Percentiles rank a stretch among this genome's conserved stretches.
phyloP scores from a whole-genome alignment of 2,888 invertebrate species.

The Amblyjoppa fuscipennis region DNA sequence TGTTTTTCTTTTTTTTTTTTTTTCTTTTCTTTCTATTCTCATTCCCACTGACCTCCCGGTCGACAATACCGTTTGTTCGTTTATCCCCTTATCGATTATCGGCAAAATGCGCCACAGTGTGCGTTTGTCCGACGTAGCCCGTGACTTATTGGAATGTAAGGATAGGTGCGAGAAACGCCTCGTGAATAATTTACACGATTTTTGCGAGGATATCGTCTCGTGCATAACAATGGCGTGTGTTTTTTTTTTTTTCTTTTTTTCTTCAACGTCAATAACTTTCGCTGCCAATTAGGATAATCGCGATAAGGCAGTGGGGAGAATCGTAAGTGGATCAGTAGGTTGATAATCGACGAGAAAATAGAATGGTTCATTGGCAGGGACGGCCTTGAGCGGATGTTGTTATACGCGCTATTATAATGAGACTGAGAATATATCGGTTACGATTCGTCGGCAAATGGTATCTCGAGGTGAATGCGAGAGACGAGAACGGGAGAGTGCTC shows the following conservation, averaged over 20 bases:
- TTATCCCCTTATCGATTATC: slow-evolving; percentile 29
- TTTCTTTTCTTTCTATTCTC: slow-evolving; percentile 4
- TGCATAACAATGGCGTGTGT: slow-evolving; percentile 29
- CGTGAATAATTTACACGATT: slow-evolving; percentile 73
- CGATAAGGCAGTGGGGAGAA: slow-evolving; percentile 18
- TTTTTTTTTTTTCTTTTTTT: not conserved
- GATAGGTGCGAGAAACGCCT: slow-evolving; percentile 64
- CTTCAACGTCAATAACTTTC: slow-evolving; percentile 73
- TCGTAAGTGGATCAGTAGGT: slow-evolving; percentile 62
- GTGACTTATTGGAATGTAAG: slow-evolving; percentile 72
- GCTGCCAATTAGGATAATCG: slow-evolving; percentile 70
- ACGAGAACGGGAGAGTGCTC: slow-evolving; percentile 14
- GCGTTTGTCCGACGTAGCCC: not conserved
- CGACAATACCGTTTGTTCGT: slow-evolving; percentile 33
- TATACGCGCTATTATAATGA: slow-evolving; percentile 7
- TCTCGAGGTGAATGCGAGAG: slow-evolving; percentile 47
- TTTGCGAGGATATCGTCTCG: slow-evolving; percentile 51
- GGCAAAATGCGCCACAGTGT: not conserved
- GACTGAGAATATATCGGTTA: not conserved
- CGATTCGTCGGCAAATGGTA: slow-evolving; percentile 42
- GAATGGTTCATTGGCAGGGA: slow-evolving; percentile 55
- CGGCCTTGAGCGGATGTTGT: slow-evolving; percentile 28
- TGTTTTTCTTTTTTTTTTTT: slow-evolving; percentile 7
- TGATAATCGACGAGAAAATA: slow-evolving; percentile 37
- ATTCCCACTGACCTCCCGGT: not conserved